Conservation (phyloP, 2,113 vertebrate genomes). For the Stercorarius parasiticus region DNA sequence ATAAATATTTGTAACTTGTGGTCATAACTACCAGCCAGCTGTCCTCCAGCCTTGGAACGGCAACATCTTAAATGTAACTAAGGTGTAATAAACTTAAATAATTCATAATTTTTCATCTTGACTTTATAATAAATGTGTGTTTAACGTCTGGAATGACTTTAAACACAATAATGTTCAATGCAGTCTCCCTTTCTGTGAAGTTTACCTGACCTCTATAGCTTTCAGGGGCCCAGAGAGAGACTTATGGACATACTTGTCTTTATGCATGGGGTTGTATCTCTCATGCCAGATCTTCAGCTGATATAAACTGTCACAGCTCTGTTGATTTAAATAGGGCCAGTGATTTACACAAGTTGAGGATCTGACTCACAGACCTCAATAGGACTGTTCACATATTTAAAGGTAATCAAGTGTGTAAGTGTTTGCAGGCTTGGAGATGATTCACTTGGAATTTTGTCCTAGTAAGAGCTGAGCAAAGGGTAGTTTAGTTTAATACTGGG, state of each 20-base stretch:
- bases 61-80: slow-evolving; percentile 43
- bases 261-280: background rate
- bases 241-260: background rate
- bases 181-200: background rate
- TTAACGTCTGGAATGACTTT: slow-evolving; percentile 25
- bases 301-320: slow-evolving; percentile 1
- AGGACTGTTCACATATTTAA: background rate
- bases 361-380: background rate
- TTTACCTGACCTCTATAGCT: background rate
- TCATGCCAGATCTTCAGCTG: slow-evolving; percentile 13
- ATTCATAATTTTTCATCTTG: slow-evolving; percentile 46
- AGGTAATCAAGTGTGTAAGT: background rate
- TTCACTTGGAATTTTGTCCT: background rate
- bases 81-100: slow-evolving; percentile 59
- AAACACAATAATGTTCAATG: background rate
- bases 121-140: slow-evolving; percentile 24
- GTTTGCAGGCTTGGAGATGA: background rate
- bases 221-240: background rate
- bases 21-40: slow-evolving; percentile 52
- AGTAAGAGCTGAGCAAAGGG: background rate
- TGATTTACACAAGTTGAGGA: background rate
- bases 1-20: slow-evolving; percentile 69
- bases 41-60: slow-evolving; percentile 2
- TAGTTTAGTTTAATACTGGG: background rate
- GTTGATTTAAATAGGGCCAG: background rate